Evolutionary conservation across 2,888 invertebrate species (phyloP).

Genomic region (Xestoiulus laeticollis): DNA sequence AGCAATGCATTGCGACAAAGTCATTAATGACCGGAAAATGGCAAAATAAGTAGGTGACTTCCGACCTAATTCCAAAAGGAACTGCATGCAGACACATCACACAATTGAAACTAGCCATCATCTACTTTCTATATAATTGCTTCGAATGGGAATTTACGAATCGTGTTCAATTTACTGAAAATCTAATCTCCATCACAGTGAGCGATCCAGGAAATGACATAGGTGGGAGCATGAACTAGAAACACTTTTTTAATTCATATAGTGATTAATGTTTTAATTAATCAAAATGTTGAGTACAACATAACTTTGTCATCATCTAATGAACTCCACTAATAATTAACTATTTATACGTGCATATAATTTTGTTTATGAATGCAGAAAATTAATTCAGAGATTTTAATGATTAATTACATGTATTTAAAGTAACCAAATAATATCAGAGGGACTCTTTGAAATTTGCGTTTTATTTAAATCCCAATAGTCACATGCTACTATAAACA

Average conservation of each 20-base stretch:
- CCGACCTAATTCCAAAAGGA: not conserved
- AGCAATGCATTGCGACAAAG: not conserved
- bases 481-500: too few relatives aligned
- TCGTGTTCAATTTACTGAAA: not conserved
- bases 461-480: too few relatives aligned
- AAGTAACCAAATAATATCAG: too few relatives aligned
- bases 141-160: not conserved
- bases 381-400: too few relatives aligned
- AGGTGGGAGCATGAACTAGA: not conserved
- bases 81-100: not conserved
- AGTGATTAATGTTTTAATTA: not conserved
- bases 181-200: not conserved
- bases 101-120: not conserved
- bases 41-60: conserved; percentile 10
- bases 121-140: not conserved
- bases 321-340: too few relatives aligned
- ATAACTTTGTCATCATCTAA: too few relatives aligned
- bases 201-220: not conserved
- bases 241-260: not conserved
- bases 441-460: too few relatives aligned
- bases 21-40: conserved; percentile 24
- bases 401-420: too few relatives aligned
- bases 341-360: too few relatives aligned
- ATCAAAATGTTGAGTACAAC: not conserved
- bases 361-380: too few relatives aligned